These are phyloP conservation scores for Torymus aiolomorphi DNA, from an alignment of 2,888 invertebrate genomes.

Conservation along the genomic window DNA sequence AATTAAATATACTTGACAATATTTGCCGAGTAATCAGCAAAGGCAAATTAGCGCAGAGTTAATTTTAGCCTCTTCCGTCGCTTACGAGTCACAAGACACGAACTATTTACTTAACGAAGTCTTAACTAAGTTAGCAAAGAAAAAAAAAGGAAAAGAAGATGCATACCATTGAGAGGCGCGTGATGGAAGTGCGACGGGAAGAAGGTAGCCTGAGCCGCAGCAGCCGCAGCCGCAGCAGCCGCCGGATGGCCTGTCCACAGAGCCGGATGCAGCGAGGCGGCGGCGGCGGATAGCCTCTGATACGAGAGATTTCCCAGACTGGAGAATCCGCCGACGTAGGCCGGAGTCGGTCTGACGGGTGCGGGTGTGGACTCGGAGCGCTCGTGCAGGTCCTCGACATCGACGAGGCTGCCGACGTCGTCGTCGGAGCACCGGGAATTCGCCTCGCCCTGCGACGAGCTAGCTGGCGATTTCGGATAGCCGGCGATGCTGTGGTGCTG, in stretches of 20 bases:
- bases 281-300: slow-evolving; percentile 63
- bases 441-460: slow-evolving; percentile 66
- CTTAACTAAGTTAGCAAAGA: too few relatives aligned
- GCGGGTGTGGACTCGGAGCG: slow-evolving; percentile 53
- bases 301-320: slow-evolving; percentile 65
- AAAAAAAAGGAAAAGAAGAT: not conserved
- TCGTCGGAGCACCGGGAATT: slow-evolving; percentile 70
- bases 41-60: too few relatives aligned
- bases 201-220: slow-evolving; percentile 67
- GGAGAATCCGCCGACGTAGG: slow-evolving; percentile 71
- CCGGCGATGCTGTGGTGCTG: not conserved
- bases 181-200: slow-evolving; percentile 73
- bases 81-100: not conserved
- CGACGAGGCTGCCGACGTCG: slow-evolving; percentile 82
- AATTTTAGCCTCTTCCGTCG: too few relatives aligned
- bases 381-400: slow-evolving; percentile 83
- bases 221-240: slow-evolving; percentile 66
- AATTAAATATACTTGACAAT: too few relatives aligned
- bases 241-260: slow-evolving; percentile 69
- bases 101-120: not conserved
- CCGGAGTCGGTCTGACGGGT: slow-evolving; percentile 72
- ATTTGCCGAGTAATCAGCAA: too few relatives aligned
- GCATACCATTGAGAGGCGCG: slow-evolving; percentile 70
- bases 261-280: slow-evolving; percentile 67
- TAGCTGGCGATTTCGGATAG: slow-evolving; percentile 66